Evolutionary conservation across 2,113 vertebrate genomes (phyloP).

Genomic region (Pogona vitticeps): DNA sequence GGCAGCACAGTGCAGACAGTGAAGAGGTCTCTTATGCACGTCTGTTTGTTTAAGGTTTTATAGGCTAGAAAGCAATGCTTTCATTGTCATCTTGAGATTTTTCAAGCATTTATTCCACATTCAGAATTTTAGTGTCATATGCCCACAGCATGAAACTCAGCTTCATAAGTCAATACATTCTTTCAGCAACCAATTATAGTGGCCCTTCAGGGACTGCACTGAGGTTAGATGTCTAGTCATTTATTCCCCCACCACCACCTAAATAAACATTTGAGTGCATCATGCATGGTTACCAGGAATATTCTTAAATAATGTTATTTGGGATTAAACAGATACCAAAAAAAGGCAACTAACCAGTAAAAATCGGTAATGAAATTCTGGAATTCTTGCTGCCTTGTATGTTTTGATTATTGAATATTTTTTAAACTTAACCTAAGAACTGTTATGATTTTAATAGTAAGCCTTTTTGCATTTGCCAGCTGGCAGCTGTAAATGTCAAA

Average conservation of each 20-base stretch:
- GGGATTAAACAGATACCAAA: not conserved
- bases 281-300: not conserved
- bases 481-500: not conserved
- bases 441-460: not conserved
- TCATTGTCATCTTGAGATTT: constrained; percentile 13
- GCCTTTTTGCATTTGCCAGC: not conserved
- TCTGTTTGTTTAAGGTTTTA: constrained; percentile 19
- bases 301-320: constrained; percentile 14
- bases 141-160: constrained; percentile 1
- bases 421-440: not conserved
- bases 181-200: constrained; percentile 17
- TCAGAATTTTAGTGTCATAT: not conserved
- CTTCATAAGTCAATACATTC: constrained; percentile 10
- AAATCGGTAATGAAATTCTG: not conserved
- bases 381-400: not conserved
- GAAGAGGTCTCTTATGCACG: not conserved
- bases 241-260: not conserved
- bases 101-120: constrained; percentile 9
- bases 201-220: not conserved
- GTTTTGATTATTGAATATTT: not conserved
- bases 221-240: constrained; percentile 1
- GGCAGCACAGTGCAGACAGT: not conserved
- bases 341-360: not conserved
- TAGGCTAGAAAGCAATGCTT: not conserved
- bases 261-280: not conserved